phyloP scores from a whole-genome alignment of 2,113 vertebrate species.

The Campylorhamphus procurvoides region DNA sequence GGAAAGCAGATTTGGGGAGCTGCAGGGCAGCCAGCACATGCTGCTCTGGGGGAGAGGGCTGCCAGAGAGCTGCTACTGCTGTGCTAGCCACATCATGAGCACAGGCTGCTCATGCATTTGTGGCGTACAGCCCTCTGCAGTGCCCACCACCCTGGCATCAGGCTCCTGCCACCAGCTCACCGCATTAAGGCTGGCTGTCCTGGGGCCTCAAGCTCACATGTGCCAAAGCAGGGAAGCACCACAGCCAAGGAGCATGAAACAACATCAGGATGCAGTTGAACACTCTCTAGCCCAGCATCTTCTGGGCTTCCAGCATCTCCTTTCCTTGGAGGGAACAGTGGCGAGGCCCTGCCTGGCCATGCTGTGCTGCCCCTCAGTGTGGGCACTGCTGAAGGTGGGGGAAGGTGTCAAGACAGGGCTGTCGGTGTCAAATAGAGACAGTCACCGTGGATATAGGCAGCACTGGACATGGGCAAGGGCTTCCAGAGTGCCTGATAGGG shows the following conservation, averaged over 20 bases:
- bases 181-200: fast-evolving
- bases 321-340: neutral
- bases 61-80: neutral
- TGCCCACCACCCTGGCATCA: fast-evolving
- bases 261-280: neutral
- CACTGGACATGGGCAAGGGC: neutral
- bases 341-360: neutral
- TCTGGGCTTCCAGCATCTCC: neutral
- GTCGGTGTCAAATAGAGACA: fast-evolving
- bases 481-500: neutral
- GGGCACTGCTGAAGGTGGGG: neutral
- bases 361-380: neutral
- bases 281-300: neutral
- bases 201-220: neutral
- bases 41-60: neutral
- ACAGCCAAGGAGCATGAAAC: fast-evolving
- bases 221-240: neutral
- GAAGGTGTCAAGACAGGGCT: neutral
- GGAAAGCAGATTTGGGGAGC: neutral
- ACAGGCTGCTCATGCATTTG: fast-evolving
- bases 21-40: neutral
- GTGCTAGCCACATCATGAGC: neutral
- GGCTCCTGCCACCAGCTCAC: neutral
- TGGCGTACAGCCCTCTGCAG: neutral
- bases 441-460: fast-evolving